These are phyloP conservation scores for Mallotus villosus DNA, from an alignment of 2,797 vertebrate species.

Conservation along the genomic window DNA sequence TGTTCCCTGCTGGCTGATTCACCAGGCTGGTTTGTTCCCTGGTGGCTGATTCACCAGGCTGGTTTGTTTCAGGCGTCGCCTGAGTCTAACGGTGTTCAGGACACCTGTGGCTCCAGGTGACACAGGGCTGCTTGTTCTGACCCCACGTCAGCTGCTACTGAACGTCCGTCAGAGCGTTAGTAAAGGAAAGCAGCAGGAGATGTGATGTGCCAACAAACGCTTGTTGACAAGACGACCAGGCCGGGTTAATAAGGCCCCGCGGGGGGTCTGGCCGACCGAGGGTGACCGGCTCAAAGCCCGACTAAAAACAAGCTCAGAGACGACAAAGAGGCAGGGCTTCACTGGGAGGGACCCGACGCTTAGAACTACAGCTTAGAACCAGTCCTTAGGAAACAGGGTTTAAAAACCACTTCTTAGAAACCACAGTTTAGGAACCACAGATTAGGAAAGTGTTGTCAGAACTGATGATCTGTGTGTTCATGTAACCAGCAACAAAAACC, in stretches of 20 bases:
- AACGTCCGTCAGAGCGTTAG: conserved; percentile 39
- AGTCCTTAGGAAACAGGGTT: background rate
- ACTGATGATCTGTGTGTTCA: background rate
- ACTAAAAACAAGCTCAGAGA: background rate
- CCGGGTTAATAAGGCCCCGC: conserved; percentile 48
- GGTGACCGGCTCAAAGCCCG: conserved; percentile 24
- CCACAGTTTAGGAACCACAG: background rate
- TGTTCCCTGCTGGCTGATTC: conserved; percentile 15
- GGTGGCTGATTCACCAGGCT: too few species aligned
- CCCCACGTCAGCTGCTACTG: conserved; percentile 31
- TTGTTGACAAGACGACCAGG: conserved; percentile 27
- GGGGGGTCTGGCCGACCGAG: conserved; percentile 29
- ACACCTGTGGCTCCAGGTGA: conserved; percentile 8
- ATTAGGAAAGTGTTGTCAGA: background rate
- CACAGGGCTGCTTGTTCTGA: conserved; percentile 38
- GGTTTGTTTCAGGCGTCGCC: conserved; percentile 23
- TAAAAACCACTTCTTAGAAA: too few species aligned
- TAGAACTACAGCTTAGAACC: too few species aligned
- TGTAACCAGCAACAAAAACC: background rate
- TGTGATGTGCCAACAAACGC: conserved; percentile 44
- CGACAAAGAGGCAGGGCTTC: background rate
- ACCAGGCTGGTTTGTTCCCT: too few species aligned
- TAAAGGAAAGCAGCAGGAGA: conserved; percentile 45
- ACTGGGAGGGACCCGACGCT: background rate
- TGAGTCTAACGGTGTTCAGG: background rate